These are phyloP conservation scores for Uropsilus gracilis DNA, from an alignment of 2,113 vertebrate genomes.

Conservation along the genomic window DNA sequence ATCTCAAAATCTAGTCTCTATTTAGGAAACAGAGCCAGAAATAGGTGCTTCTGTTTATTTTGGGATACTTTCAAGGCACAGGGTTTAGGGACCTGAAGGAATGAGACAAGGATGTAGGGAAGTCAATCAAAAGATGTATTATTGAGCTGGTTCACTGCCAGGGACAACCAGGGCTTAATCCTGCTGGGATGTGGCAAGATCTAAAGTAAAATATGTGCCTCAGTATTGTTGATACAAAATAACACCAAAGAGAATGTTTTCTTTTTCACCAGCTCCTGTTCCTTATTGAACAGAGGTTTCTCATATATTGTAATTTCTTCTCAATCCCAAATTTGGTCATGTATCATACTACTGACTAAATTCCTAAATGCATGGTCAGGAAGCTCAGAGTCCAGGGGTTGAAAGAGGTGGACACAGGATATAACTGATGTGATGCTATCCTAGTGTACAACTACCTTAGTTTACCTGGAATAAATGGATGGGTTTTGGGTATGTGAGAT, in stretches of 20 bases:
- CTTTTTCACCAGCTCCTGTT: too few species aligned
- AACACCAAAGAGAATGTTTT: background rate
- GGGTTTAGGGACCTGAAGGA: background rate
- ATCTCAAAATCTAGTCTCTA: background rate
- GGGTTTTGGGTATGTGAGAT: background rate
- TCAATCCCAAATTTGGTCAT: background rate
- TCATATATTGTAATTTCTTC: background rate
- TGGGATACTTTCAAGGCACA: background rate
- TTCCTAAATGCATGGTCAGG: background rate
- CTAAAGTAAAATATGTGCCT: background rate
- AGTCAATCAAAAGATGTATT: background rate
- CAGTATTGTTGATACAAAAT: background rate
- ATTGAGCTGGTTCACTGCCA: background rate
- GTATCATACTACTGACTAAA: background rate
- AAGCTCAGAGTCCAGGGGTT: accelerated
- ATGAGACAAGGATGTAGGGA: background rate
- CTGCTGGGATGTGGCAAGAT: background rate
- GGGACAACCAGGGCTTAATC: background rate
- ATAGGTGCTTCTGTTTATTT: background rate
- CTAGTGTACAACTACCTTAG: accelerated
- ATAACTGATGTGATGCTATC: accelerated
- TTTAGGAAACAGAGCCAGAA: background rate
- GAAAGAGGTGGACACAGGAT: background rate
- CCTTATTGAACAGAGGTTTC: background rate
- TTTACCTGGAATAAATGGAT: background rate